These are phyloP conservation scores for Eulithis prunata DNA, from an alignment of 2,888 invertebrate genomes.

Conservation along the genomic window DNA sequence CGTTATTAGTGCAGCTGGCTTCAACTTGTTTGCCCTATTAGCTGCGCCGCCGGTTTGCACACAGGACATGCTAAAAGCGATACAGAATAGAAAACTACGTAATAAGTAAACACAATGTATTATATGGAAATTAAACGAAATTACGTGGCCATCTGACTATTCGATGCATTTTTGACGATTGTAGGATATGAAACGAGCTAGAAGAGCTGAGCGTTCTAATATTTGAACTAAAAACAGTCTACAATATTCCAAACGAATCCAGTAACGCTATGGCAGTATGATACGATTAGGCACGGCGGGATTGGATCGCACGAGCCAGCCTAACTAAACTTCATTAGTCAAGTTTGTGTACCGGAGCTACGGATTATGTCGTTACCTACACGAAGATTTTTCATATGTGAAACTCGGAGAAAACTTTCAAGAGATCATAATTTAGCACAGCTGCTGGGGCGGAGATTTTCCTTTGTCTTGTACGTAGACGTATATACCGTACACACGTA, in stretches of 20 bases:
- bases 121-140: too few species aligned
- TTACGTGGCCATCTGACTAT: too few species aligned
- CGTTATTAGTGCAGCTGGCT: too few species aligned
- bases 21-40: too few species aligned
- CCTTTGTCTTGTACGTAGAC: not conserved
- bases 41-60: too few species aligned
- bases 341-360: slow-evolving; percentile 64
- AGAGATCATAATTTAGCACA: not conserved
- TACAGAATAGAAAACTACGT: too few species aligned
- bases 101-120: too few species aligned
- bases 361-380: slow-evolving; percentile 56
- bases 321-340: slow-evolving; percentile 77
- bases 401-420: slow-evolving; percentile 3
- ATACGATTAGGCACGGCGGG: slow-evolving; percentile 55
- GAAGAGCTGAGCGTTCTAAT: not conserved
- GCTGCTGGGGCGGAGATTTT: not conserved
- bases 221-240: not conserved
- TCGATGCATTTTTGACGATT: too few species aligned
- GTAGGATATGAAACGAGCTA: not conserved
- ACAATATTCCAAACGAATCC: slow-evolving; percentile 19
- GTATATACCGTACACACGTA: too few species aligned
- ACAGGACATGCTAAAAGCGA: too few species aligned
- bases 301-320: slow-evolving; percentile 71
- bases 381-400: slow-evolving; percentile 40
- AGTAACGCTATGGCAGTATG: slow-evolving; percentile 21